Evolutionary conservation across 2,888 invertebrate species (phyloP).

Genomic region (Lamproptera curius): DNA sequence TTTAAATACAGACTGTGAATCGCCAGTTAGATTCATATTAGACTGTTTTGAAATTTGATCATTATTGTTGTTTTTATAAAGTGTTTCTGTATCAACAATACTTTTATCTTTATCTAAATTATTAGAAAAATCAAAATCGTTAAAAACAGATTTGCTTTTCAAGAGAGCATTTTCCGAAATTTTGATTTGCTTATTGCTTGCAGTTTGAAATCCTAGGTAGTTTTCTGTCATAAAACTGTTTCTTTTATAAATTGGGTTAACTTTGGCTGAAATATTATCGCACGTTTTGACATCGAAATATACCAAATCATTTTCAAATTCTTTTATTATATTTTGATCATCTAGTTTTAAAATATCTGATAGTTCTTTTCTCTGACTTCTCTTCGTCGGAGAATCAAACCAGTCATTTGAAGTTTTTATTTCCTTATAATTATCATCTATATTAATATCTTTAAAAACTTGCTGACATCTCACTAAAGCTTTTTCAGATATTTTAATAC

Average conservation of each 20-base stretch:
- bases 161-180: conserved; percentile 42
- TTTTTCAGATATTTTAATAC: conserved; percentile 36
- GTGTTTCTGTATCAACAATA: background rate
- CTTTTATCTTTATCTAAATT: background rate
- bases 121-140: conserved; percentile 3
- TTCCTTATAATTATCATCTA: conserved; percentile 11
- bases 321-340: conserved; percentile 20
- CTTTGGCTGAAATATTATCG: background rate
- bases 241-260: background rate
- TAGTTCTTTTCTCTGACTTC: background rate
- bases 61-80: background rate
- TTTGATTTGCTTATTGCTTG: conserved; percentile 48
- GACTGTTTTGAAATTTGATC: too few species aligned
- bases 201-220: conserved; percentile 50
- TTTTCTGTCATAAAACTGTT: background rate
- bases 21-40: too few species aligned
- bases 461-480: conserved; percentile 32
- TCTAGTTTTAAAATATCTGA: conserved; percentile 9
- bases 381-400: background rate
- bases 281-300: background rate
- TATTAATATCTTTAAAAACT: conserved; percentile 28
- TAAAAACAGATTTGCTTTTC: conserved; percentile 42
- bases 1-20: too few species aligned
- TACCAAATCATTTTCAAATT: conserved; percentile 22
- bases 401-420: background rate